Base-by-base conservation (phyloP, 2,113 vertebrate genomes). In the Cyrtonyx montezumae region DNA sequence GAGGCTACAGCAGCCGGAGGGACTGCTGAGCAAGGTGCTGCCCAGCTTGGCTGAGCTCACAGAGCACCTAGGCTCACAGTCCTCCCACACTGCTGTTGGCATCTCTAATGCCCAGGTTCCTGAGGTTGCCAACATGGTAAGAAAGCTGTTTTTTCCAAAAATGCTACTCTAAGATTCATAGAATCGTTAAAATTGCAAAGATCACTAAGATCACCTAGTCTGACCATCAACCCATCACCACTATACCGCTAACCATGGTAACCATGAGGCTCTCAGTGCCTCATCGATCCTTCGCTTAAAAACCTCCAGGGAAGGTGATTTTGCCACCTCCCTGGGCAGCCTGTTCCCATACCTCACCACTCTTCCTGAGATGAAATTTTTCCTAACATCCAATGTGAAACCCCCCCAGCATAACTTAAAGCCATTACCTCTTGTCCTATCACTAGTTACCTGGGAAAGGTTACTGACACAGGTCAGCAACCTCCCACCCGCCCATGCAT, bases 401-500 rank as follows among this genome's bases (percentile, higher is more conserved):
- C 36, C 37, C 36, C 59, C 9, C 23, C 17, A 7, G 23, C 7
- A 10, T 36, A 62, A 18, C 59, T 40, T 62, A 36, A 62, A 36
- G 36, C 59, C 14, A 17, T 37, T 37, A 36, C 34, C 36, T 37
- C 59, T 40, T 34, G 10, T n/a, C 55, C 32, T 20, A 20, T 20
- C 32, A 4, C 55, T n/a, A 48, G 20, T 48, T 48, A 48, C 46
- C 46, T 48, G 46, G 14, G 40, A 40, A 40, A 40, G 40, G 40
- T 53, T 53, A 53, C 42, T 68, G 76, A 68, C 36, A 58, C 46
- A 61, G 8, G 9, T 45, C 75, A 78, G 28, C 37, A 59, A 42
- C 28, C 49, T 84, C 46, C 28, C 49, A 20, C 1, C 1, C 19
- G 9, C 26, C 26, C 37, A 7, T 5, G 14, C 1, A 0, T 87